Base-by-base conservation (phyloP, 2,888 invertebrate genomes). In the Leptothorax acervorum region DNA sequence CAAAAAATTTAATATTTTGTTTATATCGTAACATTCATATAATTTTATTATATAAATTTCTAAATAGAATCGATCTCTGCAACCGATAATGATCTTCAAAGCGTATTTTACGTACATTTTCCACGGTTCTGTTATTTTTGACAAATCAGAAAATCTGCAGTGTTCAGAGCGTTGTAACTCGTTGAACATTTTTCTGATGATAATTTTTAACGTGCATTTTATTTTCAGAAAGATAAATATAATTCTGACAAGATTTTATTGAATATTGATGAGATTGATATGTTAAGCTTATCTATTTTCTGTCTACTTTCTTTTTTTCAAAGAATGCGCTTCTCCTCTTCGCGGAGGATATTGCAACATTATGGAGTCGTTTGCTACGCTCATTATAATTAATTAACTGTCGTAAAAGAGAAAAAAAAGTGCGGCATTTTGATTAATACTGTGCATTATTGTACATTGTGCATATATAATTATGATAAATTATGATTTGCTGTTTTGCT, bases 331-430 rank as follows among this genome's bases (percentile, higher is more conserved):
- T 70, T 70, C 5, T 35, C 35, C 15, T 71, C 53, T 42, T 74
- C 11, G 12, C 12, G 6, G n/a, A 31, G 35, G 28, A 57, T 60
- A 45, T 28, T 74, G 18, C 15, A n/a, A 12, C 3, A 12, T 74
- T 31, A 74, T 15, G 45, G 1, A 45, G n/a, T 31, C 3, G 1
- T 60, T 71, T 74, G n/a, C 60, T 60, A 31, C 18, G 55, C n/a
- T 74, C 60, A 31, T 74, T 74, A 45, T 18, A 31, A 31, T 62
- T 74, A 74, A 74, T 74, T 73, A 74, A 60, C 6, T 73, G 18
- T 31, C 1, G 4, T 45, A 42, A 74, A 74, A 45, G 31, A 45
- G n/a, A 60, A 42, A 60, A 42, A 23, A 45, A 28, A 23, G 18
- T 6, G 18, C 28, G 9, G 18, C 28, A 1, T 45, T 73, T 74